A percentile compares a stretch with the other conserved stretches of the same genome.
Conservation (phyloP, 1,140 invertebrate genomes). For the Pachypsylla venusta region DNA sequence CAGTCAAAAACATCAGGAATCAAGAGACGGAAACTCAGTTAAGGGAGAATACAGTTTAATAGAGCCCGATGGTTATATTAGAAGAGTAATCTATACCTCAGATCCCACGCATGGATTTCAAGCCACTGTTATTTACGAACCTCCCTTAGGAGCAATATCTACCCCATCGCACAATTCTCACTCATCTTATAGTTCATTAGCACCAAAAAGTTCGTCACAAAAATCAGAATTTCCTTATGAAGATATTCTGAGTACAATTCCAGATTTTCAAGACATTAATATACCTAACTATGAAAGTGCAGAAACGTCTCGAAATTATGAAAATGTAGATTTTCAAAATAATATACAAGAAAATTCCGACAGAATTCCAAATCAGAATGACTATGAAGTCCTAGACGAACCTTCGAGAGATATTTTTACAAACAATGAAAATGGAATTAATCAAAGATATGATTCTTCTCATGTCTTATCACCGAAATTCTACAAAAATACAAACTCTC, state of each 20-base stretch:
- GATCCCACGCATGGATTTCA: slow-evolving; percentile 25
- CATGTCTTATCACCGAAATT: too few species aligned
- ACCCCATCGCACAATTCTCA: neutral
- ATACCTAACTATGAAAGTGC: neutral
- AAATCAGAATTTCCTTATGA: neutral
- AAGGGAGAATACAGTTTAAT: slow-evolving; percentile 46
- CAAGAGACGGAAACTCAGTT: slow-evolving; percentile 48
- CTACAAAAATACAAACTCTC: too few species aligned
- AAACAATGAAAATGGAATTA: too few species aligned
- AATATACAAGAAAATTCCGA: too few species aligned
- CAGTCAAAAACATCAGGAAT: slow-evolving; percentile 49
- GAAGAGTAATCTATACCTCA: slow-evolving; percentile 27
- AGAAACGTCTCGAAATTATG: neutral
- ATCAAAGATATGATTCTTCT: too few species aligned
- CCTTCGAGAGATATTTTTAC: too few species aligned
- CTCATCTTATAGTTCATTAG: neutral
- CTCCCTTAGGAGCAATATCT: slow-evolving; percentile 11
- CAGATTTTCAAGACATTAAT: neutral
- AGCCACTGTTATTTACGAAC: slow-evolving; percentile 20
- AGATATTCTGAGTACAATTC: neutral
- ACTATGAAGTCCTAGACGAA: too few species aligned
- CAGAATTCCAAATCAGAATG: too few species aligned
- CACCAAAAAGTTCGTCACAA: too few species aligned
- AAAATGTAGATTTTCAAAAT: too few species aligned
- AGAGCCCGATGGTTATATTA: slow-evolving; percentile 29